Evolutionary conservation across 1,140 invertebrate genomes (phyloP).

Genomic region (Probaryconus sp.): DNA sequence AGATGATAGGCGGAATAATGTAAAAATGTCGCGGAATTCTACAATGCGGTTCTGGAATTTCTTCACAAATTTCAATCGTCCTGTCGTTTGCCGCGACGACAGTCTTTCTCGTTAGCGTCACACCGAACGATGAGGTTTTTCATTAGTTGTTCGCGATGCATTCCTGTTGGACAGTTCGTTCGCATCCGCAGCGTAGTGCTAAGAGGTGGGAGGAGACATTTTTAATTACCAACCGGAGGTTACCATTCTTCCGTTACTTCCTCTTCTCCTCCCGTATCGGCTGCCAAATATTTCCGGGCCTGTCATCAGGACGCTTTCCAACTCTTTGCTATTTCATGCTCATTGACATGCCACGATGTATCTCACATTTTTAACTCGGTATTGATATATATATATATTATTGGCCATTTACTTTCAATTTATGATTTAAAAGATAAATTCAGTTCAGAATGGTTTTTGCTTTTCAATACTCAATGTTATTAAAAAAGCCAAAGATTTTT

Average conservation of each 20-base stretch:
- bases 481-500: not conserved
- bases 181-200: slow-evolving; percentile 38
- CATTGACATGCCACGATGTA: slow-evolving; percentile 47
- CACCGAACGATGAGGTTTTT: slow-evolving; percentile 62
- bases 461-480: not conserved
- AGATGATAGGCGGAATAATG: slow-evolving; percentile 1
- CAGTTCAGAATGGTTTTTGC: no score
- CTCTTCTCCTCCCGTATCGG: slow-evolving; percentile 59
- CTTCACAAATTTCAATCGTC: slow-evolving; percentile 61
- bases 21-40: slow-evolving; percentile 29
- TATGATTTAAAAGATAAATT: slow-evolving; percentile 36
- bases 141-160: slow-evolving; percentile 63
- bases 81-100: slow-evolving; percentile 53
- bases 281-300: slow-evolving; percentile 64
- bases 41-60: slow-evolving; percentile 45
- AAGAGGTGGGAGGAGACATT: slow-evolving; percentile 51
- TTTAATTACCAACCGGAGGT: slow-evolving; percentile 66
- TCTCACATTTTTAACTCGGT: slow-evolving; percentile 51
- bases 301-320: slow-evolving; percentile 54
- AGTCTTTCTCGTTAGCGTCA: slow-evolving; percentile 64
- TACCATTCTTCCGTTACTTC: slow-evolving; percentile 58
- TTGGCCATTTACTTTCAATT: slow-evolving; percentile 39
- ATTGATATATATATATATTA: no score
- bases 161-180: slow-evolving; percentile 62
- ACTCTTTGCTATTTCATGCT: slow-evolving; percentile 55